Conservation (phyloP, 2,797 vertebrate genomes). For the Lutjanus argentimaculatus region DNA sequence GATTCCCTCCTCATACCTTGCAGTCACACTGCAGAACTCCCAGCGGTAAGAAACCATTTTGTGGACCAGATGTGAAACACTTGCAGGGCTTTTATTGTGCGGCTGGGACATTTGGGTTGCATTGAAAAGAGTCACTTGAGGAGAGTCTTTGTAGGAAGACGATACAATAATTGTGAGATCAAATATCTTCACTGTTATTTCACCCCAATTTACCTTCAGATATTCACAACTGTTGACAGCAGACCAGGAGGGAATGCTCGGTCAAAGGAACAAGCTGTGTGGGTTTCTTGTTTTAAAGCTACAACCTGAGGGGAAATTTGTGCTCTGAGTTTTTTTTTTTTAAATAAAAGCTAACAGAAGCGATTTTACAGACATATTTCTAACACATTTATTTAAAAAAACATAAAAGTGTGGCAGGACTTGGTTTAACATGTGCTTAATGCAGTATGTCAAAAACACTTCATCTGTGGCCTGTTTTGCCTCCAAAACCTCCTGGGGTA, state of each 20-base stretch:
- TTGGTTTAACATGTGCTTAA: conserved; percentile 30
- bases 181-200: conserved; percentile 39
- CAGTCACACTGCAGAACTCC: conserved; percentile 20
- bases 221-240: conserved; percentile 25
- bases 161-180: conserved; percentile 53
- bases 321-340: conserved; percentile 4
- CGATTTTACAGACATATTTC: conserved; percentile 8
- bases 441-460: conserved; percentile 30
- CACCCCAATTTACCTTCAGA: conserved; percentile 32
- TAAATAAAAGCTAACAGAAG: background rate
- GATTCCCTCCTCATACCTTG: conserved; percentile 11
- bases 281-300: conserved; percentile 17
- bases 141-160: conserved; percentile 42
- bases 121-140: conserved; percentile 45
- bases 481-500: too few species aligned
- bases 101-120: conserved; percentile 40
- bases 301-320: background rate
- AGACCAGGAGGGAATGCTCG: background rate
- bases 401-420: conserved; percentile 19
- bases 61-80: conserved; percentile 51
- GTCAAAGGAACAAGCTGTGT: background rate
- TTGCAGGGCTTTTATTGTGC: conserved; percentile 31
- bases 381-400: conserved; percentile 16
- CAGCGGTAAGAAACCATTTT: conserved; percentile 8
- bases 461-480: conserved; percentile 1